Conservation (phyloP, 2,113 vertebrate genomes). For the Emydocephalus ijimae region DNA sequence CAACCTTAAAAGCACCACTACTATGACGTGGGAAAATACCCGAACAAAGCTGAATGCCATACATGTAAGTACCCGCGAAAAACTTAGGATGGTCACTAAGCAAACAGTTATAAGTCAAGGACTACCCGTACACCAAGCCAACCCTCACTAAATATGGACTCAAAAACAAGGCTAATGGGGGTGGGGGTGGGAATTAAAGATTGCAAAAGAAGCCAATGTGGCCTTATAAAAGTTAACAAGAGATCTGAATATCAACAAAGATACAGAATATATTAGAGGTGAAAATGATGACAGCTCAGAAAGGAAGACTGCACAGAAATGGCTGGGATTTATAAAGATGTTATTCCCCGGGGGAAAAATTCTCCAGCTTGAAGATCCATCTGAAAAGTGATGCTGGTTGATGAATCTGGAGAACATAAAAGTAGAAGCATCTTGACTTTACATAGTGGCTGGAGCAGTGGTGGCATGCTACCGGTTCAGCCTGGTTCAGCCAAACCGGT, state of each 20-base stretch:
- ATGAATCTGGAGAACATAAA: neutral
- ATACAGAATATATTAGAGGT: neutral
- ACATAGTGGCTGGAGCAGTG: too few species aligned
- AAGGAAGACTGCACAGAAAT: neutral
- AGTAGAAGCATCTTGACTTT: neutral
- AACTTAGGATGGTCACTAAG: neutral
- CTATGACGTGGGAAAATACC: too few species aligned
- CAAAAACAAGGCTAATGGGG: neutral
- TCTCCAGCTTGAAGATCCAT: too few species aligned
- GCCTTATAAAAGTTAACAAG: neutral
- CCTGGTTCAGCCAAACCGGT: too few species aligned
- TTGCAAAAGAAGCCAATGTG: neutral
- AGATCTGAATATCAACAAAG: neutral
- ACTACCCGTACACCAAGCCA: neutral
- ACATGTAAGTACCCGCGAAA: too few species aligned
- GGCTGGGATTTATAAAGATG: neutral
- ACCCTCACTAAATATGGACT: neutral
- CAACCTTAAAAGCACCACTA: too few species aligned
- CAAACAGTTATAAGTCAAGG: neutral
- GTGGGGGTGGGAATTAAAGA: neutral
- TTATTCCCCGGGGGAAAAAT: neutral
- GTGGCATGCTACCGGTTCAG: too few species aligned
- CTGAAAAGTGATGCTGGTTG: neutral
- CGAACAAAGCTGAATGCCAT: too few species aligned
- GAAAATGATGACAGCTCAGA: neutral